Evolutionary conservation across 2,888 invertebrate genomes (phyloP).

Genomic region (Melanotus villosus): DNA sequence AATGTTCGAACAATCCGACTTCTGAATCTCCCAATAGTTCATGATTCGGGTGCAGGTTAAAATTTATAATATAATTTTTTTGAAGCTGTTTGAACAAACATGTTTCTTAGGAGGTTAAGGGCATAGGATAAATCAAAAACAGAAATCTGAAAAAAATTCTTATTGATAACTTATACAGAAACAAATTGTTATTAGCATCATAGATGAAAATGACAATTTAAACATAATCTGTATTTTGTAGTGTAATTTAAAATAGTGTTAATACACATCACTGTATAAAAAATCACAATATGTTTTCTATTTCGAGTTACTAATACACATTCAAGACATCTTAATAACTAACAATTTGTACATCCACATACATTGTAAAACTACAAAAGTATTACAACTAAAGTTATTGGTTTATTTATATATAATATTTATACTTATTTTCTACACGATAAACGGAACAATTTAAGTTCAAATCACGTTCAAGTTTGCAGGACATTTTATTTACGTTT

Average conservation of each 20-base stretch:
- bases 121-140: too few relatives aligned
- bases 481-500: background rate
- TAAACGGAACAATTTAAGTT: background rate
- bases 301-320: constrained; percentile 37
- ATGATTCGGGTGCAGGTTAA: too few relatives aligned
- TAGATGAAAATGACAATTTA: constrained; percentile 19
- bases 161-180: constrained; percentile 23
- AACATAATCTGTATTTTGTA: background rate
- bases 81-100: too few relatives aligned
- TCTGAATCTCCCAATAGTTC: too few relatives aligned
- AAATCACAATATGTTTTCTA: constrained; percentile 41
- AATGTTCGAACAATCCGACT: too few relatives aligned
- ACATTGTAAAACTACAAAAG: constrained; percentile 56
- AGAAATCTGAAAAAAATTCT: constrained; percentile 9
- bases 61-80: too few relatives aligned
- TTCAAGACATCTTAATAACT: constrained; percentile 45
- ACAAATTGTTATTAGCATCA: background rate
- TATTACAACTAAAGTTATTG: constrained; percentile 35
- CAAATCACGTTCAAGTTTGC: background rate
- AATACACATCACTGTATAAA: constrained; percentile 34
- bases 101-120: too few relatives aligned
- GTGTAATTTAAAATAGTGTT: constrained; percentile 17
- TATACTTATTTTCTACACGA: constrained; percentile 4
- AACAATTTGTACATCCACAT: constrained; percentile 56
- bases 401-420: background rate